phyloP scores from a whole-genome alignment of 2,113 vertebrate species.

The Corythornis cristatus region DNA sequence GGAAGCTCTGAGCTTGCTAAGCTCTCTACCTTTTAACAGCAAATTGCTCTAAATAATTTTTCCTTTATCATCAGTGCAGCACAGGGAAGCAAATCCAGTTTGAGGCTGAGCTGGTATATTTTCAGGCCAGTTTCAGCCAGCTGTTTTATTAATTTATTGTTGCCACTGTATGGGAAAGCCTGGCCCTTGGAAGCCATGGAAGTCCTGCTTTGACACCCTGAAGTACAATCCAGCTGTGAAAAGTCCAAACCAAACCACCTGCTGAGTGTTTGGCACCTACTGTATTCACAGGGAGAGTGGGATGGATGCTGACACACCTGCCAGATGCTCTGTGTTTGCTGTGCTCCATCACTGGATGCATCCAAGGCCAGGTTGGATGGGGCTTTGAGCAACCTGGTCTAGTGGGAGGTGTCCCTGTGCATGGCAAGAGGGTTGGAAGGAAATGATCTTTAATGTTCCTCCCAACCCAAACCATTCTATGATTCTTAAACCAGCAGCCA shows the following conservation, averaged over 20 bases:
- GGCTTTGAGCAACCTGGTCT: no score
- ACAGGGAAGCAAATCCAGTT: slow-evolving; percentile 21
- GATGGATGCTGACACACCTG: neutral
- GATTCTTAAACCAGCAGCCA: neutral
- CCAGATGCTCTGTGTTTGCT: neutral
- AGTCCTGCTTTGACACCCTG: neutral
- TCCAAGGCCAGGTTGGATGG: no score
- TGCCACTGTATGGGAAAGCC: neutral
- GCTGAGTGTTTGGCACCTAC: neutral
- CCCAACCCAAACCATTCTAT: no score
- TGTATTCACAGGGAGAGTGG: neutral
- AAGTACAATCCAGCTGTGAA: neutral
- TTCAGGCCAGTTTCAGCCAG: neutral
- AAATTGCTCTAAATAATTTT: slow-evolving; percentile 55
- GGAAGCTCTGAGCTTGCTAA: slow-evolving; percentile 46
- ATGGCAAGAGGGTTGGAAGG: no score
- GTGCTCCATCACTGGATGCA: no score
- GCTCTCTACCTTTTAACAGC: slow-evolving; percentile 49
- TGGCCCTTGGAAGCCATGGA: neutral
- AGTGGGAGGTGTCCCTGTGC: no score
- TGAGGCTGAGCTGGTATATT: slow-evolving; percentile 4
- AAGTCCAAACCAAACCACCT: neutral
- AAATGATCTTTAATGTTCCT: no score
- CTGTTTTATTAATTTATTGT: slow-evolving; percentile 1
- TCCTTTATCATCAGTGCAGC: slow-evolving; percentile 41